Conservation (phyloP, 23 tunicate genomes). For the Clavelina lepadiformis region DNA sequence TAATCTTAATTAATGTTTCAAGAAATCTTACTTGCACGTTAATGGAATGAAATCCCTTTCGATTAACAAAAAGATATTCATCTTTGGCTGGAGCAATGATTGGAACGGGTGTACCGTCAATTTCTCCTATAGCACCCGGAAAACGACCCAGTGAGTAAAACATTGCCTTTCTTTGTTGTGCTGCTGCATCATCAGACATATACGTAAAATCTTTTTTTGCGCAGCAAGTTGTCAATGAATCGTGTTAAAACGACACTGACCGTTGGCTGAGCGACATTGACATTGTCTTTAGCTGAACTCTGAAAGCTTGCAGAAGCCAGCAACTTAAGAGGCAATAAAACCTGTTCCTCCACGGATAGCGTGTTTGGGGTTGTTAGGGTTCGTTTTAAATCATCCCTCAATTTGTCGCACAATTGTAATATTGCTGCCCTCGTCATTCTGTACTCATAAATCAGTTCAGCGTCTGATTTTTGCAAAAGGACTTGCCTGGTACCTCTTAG, state of each 20-base stretch:
- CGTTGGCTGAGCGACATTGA: slow-evolving; percentile 25
- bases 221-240: slow-evolving; percentile 13
- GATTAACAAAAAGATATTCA: slow-evolving; percentile 21
- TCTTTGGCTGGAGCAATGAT: slow-evolving; percentile 28
- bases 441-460: not conserved
- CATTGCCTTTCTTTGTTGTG: not conserved
- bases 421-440: slow-evolving; percentile 7
- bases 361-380: not conserved
- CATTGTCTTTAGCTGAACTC: slow-evolving; percentile 34
- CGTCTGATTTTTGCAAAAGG: not conserved
- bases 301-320: slow-evolving; percentile 22
- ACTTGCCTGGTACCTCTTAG: not conserved
- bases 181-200: not conserved
- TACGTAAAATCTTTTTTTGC: slow-evolving; percentile 10
- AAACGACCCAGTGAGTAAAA: slow-evolving; percentile 1
- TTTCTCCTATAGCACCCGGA: not conserved
- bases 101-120: slow-evolving; percentile 19
- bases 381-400: slow-evolving; percentile 15
- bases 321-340: not conserved
- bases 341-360: slow-evolving; percentile 9
- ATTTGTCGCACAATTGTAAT: slow-evolving; percentile 1
- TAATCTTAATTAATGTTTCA: too few species aligned
- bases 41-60: slow-evolving; percentile 45
- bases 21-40: slow-evolving; percentile 26
- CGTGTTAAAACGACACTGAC: slow-evolving; percentile 14